phyloP scores from a whole-genome alignment of 2,888 invertebrate genomes.

The Pristionchus arcanus region DNA sequence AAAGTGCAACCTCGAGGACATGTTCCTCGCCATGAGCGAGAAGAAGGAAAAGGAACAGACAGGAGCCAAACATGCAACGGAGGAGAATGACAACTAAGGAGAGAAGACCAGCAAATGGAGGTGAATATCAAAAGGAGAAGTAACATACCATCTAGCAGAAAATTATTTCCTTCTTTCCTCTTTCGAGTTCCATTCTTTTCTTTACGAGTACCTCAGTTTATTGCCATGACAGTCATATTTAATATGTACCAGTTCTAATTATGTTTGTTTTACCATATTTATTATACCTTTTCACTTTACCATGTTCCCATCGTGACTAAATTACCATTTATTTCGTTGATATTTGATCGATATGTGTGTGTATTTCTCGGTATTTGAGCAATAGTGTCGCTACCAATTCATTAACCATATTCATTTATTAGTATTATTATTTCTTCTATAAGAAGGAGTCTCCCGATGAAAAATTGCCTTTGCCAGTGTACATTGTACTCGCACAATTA shows the following conservation, averaged over 20 bases:
- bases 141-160: background rate
- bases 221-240: too few relatives aligned
- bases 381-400: too few relatives aligned
- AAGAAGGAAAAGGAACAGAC: background rate
- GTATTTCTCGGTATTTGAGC: too few relatives aligned
- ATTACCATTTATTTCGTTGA: too few relatives aligned
- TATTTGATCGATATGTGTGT: too few relatives aligned
- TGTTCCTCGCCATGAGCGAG: background rate
- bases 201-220: background rate
- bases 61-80: background rate
- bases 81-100: background rate
- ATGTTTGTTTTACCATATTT: background rate
- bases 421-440: too few relatives aligned
- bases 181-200: background rate
- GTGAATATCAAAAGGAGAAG: background rate
- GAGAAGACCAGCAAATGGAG: background rate
- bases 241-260: too few relatives aligned
- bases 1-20: slow-evolving; percentile 24
- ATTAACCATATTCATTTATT: too few relatives aligned
- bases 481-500: background rate
- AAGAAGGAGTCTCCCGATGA: too few relatives aligned
- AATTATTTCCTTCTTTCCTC: background rate
- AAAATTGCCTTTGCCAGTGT: background rate
- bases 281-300: background rate
- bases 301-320: too few relatives aligned